Conservation (phyloP, 1,140 invertebrate genomes). For the Berghia stephanieae region DNA sequence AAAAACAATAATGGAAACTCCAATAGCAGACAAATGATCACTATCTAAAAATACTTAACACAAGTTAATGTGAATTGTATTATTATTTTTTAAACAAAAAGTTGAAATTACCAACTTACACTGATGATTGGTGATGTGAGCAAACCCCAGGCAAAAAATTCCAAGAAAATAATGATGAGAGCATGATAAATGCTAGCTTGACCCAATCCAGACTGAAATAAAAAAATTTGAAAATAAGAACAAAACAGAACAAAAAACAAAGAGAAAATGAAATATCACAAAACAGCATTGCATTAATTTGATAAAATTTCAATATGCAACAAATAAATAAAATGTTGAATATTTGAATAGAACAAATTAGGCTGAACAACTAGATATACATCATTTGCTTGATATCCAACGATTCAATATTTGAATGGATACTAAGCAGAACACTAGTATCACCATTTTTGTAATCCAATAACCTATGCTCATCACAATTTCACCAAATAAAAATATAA, state of each 20-base stretch:
- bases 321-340: neutral
- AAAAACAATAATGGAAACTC: too few species aligned
- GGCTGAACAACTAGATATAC: neutral
- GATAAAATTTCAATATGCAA: neutral
- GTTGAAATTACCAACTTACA: slow-evolving; percentile 73
- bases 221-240: slow-evolving; percentile 23
- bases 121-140: slow-evolving; percentile 97
- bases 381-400: neutral
- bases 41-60: too few species aligned
- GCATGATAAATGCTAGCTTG: slow-evolving; percentile 96
- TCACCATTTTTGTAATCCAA: neutral
- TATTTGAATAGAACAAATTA: neutral
- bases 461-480: neutral
- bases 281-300: too few species aligned
- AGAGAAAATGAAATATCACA: neutral
- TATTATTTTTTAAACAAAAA: too few species aligned
- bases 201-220: slow-evolving; percentile 50
- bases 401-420: neutral
- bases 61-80: too few species aligned
- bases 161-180: slow-evolving; percentile 97
- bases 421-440: neutral
- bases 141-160: slow-evolving; percentile 99
- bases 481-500: too few species aligned
- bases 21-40: too few species aligned
- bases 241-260: slow-evolving; percentile 1